Evolutionary conservation across 2,797 vertebrate genomes (phyloP), one percentile per base, ranked within the genome.

Genomic region (Peromyscus aztecus): DNA sequence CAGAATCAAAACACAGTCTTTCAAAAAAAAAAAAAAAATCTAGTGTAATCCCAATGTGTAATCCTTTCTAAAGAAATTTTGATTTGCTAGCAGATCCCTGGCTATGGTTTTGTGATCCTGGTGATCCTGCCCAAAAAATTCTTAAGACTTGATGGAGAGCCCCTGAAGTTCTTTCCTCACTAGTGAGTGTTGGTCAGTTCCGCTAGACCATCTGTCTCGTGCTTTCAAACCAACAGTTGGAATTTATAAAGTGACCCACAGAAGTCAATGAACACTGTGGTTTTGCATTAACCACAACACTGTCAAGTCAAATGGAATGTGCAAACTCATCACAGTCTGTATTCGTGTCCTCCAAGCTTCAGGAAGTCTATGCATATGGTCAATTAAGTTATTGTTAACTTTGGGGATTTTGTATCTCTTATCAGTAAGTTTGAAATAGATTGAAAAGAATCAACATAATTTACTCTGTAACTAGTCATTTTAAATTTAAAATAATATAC

Each of bases 1-100:
- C 92, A 91, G 94, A 81, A 98, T 98, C 85, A 82, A 97, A 98
- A 98, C 91, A 95, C 12, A 52, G 75, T 98, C 91, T 97, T 97
- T 98, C 89, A 96, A 96, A 90, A 89, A n/a, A 78, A 37, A 94
- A 73, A 37, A 5, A 27, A 86, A 29, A 98, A 97, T 97, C 97
- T 87, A 97, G n/a, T 85, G 86, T 91, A 71, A 96, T 98, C 37
- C 81, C 97, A 96, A 75, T 43, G 9, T 96, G 92, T 97, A 98
- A 98, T 96, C 76, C 1, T 96, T 96, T 84, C 76, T 96, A 96
- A 98, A 97, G n/a, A 19, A 95, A 37, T 90, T 98, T 83, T 95
- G 94, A 97, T 95, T 97, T 97, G 93, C 65, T 80, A 61, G 77
- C n/a, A 97, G 95, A 96, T 97, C 96, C 43, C 89, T 97, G 27